Evolutionary conservation across 2,797 vertebrate genomes (phyloP).

Genomic region (Botia almorhae): DNA sequence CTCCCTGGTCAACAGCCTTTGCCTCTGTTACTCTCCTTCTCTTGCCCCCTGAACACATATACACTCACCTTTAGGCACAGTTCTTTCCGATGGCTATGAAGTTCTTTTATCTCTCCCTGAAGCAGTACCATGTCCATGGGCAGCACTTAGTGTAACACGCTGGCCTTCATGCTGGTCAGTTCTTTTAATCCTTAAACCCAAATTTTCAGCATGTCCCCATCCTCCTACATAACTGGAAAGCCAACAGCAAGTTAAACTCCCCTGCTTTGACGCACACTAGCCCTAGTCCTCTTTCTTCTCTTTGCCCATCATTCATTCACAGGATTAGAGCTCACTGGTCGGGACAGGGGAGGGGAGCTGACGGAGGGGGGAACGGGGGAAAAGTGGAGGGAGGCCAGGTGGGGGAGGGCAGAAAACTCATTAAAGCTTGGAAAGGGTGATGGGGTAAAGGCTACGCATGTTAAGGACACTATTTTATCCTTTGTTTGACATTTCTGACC

Average conservation of each 20-base stretch:
- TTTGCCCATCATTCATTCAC: constrained; percentile 58
- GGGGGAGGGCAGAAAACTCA: constrained; percentile 25
- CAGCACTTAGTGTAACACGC: constrained; percentile 80
- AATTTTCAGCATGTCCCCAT: constrained; percentile 82
- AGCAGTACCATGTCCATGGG: constrained; percentile 81
- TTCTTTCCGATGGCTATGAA: constrained; percentile 92
- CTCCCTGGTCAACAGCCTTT: constrained; percentile 45
- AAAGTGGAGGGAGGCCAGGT: constrained; percentile 65
- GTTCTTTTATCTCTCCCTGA: constrained; percentile 84
- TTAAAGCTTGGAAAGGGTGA: constrained; percentile 51
- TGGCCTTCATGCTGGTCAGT: constrained; percentile 81
- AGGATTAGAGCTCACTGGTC: constrained; percentile 71
- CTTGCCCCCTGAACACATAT: constrained; percentile 34
- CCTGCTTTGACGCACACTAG: constrained; percentile 34
- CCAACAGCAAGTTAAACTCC: constrained; percentile 48
- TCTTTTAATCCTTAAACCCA: constrained; percentile 79
- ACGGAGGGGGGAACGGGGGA: constrained; percentile 71
- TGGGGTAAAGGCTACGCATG: constrained; percentile 20
- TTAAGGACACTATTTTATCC: constrained; percentile 13
- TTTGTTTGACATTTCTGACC: constrained; percentile 33
- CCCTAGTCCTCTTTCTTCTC: constrained; percentile 59
- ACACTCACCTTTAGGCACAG: constrained; percentile 78
- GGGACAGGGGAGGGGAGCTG: constrained; percentile 66
- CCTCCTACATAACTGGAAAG: constrained; percentile 87
- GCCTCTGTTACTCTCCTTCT: constrained; percentile 40